Evolutionary conservation across 2,797 vertebrate species (phyloP), one percentile per base, ranked within the genome.

Genomic region (Cyclopterus lumpus): DNA sequence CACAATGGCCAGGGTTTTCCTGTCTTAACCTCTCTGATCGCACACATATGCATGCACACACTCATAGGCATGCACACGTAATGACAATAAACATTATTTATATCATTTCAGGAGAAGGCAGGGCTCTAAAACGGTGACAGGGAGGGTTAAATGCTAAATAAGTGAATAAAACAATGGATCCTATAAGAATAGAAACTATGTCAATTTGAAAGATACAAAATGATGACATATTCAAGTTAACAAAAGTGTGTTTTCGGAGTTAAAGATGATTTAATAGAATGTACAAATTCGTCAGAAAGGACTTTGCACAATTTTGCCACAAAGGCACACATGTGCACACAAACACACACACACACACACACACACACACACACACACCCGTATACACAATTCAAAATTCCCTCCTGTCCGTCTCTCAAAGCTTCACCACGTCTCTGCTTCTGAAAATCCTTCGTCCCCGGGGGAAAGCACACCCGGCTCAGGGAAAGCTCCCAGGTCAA

Each of bases 1-100:
- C 94, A 95, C 93, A 95, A 95, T 95, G 90, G 90, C 89, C 93
- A 94, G 94, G 91, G 93, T 90, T 94, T 94, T 95, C 94, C 94
- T 94, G 94, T 93, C 90, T 89, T 93, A 93, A 92, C 90, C 90
- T 86, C 77, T 84, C 84, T 88, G 90, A 90, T 91, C 92, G 88
- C 78, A 88, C 84, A 88, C 89, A 90, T 75, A 85, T 76, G 77
- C 86, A 80, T 78, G n/a, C 80, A 68, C 69, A 73, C 73, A 66
- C 78, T 16, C 73, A 44, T 16, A 57, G 66, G 77, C 59, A 76
- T 16, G 15, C 73, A 75, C 73, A 89, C 54, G 72, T 14, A 53
- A 65, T 49, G 59, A 78, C 63, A 80, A 84, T 68, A 72, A 85
- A 79, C 58, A 73, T 66, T 68, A 82, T 80, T 85, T 75, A 77